Percentiles rank a stretch among this genome's conserved stretches.
phyloP scores from a whole-genome alignment of 2,888 invertebrate genomes.

The Lepidochitona cinerea region DNA sequence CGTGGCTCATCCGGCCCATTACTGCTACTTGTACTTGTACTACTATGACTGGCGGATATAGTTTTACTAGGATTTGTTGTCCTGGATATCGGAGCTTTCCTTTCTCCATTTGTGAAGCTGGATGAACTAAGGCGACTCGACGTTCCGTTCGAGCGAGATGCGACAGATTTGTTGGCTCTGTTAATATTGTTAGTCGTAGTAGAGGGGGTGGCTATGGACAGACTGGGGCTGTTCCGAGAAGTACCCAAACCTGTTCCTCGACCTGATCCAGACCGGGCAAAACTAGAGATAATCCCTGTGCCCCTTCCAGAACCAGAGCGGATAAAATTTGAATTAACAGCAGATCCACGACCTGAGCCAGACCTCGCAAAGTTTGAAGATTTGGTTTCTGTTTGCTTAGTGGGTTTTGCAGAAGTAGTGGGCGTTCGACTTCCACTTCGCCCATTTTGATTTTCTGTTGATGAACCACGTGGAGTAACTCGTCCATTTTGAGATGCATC shows the following conservation, averaged over 20 bases:
- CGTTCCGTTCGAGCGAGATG: not conserved
- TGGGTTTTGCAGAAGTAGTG: not conserved
- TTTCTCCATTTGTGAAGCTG: not conserved
- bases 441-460: not conserved
- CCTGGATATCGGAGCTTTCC: not conserved
- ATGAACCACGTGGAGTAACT: not conserved
- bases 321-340: not conserved
- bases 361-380: not conserved
- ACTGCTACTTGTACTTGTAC: not conserved
- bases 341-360: not conserved
- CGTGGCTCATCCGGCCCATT: conserved; percentile 3
- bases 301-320: not conserved
- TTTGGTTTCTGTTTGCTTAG: not conserved
- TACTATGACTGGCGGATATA: not conserved
- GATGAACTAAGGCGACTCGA: not conserved
- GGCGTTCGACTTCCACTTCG: not conserved
- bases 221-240: not conserved
- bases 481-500: no score
- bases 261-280: not conserved
- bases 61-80: not conserved
- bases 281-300: not conserved
- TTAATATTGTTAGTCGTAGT: not conserved
- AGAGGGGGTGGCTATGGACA: not conserved
- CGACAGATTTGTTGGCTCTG: not conserved
- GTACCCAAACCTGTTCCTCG: not conserved